Evolutionary conservation across 2,888 invertebrate genomes (phyloP).

Genomic region (Sinohyriopsis cumingii): DNA sequence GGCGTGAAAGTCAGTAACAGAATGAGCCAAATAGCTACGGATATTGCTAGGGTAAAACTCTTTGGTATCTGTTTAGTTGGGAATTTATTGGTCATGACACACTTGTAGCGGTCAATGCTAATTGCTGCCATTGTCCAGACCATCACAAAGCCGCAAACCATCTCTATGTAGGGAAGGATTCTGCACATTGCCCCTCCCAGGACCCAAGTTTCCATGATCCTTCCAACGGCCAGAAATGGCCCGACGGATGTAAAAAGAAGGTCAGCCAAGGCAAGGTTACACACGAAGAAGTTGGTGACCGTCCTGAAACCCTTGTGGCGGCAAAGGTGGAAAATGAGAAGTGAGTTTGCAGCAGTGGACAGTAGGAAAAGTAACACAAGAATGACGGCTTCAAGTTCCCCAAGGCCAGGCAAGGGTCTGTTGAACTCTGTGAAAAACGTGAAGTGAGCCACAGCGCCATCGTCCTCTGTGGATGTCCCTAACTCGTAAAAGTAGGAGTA

Average conservation of each 20-base stretch:
- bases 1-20: conserved; percentile 39
- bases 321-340: conserved; percentile 40
- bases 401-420: conserved; percentile 30
- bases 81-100: conserved; percentile 34
- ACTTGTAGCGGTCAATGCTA: conserved; percentile 53
- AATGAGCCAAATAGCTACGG: conserved; percentile 42
- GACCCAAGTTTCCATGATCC: conserved; percentile 55
- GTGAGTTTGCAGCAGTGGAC: conserved; percentile 41
- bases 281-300: conserved; percentile 54
- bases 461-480: no score
- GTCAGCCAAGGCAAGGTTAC: conserved; percentile 56
- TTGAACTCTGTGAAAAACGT: conserved; percentile 57
- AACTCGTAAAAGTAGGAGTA: no score
- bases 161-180: conserved; percentile 42
- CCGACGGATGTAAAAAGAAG: conserved; percentile 45
- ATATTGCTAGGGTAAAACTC: conserved; percentile 28
- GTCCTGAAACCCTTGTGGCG: conserved; percentile 33
- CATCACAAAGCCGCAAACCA: conserved; percentile 49
- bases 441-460: conserved; percentile 33
- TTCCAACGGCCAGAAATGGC: conserved; percentile 51
- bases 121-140: conserved; percentile 62
- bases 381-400: conserved; percentile 37
- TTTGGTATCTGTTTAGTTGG: conserved; percentile 28
- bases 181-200: conserved; percentile 52
- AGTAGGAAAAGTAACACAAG: conserved; percentile 37